Evolutionary conservation across 2,113 vertebrate genomes (phyloP).

Genomic region (Apistogramma diplotaenia): DNA sequence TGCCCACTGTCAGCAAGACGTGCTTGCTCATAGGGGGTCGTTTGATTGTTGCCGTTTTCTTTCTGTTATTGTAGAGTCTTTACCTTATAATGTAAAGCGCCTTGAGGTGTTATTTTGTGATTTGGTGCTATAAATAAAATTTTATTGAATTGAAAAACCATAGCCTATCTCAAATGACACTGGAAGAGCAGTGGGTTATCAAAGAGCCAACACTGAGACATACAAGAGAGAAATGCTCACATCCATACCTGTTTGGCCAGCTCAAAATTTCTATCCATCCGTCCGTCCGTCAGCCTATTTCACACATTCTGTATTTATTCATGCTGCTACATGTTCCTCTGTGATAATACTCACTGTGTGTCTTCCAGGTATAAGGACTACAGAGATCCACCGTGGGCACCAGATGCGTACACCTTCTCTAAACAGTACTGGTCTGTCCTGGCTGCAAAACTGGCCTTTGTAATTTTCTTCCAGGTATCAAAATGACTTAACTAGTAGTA

Average conservation of each 20-base stretch:
- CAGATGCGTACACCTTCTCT: conserved; percentile 88
- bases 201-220: neutral
- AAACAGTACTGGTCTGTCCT: conserved; percentile 96
- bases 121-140: too few species aligned
- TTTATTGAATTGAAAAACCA: neutral
- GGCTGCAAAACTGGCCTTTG: conserved; percentile 91
- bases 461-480: conserved; percentile 95
- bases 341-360: conserved; percentile 7
- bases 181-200: neutral
- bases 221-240: neutral
- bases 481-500: neutral
- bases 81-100: too few species aligned
- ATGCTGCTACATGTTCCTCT: neutral
- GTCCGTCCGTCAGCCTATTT: neutral
- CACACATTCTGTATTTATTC: neutral
- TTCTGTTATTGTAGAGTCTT: too few species aligned
- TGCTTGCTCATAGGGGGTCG: too few species aligned
- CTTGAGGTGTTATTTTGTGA: too few species aligned
- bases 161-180: neutral
- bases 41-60: too few species aligned
- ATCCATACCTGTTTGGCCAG: neutral
- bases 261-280: neutral
- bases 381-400: conserved; percentile 92
- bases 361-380: conserved; percentile 92
- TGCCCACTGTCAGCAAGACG: too few species aligned